Percentiles rank a stretch among this genome's conserved stretches.
phyloP scores from a whole-genome alignment of 2,113 vertebrate species.

The Micronisus gabar region DNA sequence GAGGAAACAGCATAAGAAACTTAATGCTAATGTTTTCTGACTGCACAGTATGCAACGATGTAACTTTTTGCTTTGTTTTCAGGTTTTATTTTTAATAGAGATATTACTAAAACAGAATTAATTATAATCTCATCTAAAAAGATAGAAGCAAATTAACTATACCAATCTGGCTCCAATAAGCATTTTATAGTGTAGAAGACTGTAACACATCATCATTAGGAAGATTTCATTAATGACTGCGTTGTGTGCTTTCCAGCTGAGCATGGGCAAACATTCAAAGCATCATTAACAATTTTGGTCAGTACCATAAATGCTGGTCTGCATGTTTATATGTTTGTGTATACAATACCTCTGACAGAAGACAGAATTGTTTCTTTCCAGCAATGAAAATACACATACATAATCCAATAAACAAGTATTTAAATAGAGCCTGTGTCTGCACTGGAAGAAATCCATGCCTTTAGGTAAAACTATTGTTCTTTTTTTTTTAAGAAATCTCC shows the following conservation, averaged over 20 bases:
- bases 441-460: conserved; percentile 2
- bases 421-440: neutral
- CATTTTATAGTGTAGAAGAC: neutral
- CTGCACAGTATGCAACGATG: neutral
- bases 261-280: neutral
- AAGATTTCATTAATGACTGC: neutral
- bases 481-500: neutral
- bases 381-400: neutral
- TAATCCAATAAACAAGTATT: neutral
- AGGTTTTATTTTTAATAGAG: neutral
- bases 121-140: neutral
- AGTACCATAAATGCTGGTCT: neutral
- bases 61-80: neutral
- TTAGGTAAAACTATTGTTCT: neutral
- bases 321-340: neutral
- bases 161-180: neutral
- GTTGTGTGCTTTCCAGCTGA: neutral
- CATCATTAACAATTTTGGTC: neutral
- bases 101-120: neutral
- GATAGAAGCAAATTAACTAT: neutral
- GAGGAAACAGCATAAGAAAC: neutral
- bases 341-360: neutral
- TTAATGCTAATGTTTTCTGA: neutral
- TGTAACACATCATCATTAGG: neutral
- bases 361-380: neutral